These are phyloP conservation scores for Spodoptera frugiperda DNA, from an alignment of 1,140 invertebrate genomes.

Conservation along the genomic window DNA sequence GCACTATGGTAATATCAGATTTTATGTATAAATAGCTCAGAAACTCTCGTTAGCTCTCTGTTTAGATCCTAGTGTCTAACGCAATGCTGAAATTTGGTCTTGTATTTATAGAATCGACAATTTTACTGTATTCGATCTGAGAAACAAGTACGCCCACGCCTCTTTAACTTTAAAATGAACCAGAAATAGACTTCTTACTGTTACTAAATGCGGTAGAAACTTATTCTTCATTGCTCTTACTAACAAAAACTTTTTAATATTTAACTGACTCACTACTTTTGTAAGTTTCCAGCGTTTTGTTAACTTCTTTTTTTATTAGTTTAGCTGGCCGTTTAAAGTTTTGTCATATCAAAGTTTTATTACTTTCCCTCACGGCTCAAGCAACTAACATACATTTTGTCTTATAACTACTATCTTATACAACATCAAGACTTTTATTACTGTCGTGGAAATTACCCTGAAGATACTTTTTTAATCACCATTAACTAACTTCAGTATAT, in stretches of 20 bases:
- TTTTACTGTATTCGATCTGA: too few species aligned
- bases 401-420: conserved; percentile 18
- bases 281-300: background rate
- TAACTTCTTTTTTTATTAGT: conserved; percentile 6
- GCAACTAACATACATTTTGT: conserved; percentile 34
- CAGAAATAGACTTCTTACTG: too few species aligned
- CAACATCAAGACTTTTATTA: background rate
- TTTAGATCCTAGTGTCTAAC: too few species aligned
- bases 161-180: too few species aligned
- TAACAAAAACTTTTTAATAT: background rate
- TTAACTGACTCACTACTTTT: conserved; percentile 4
- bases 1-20: too few species aligned
- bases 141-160: too few species aligned
- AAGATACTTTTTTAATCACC: background rate
- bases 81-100: too few species aligned
- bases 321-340: conserved; percentile 31
- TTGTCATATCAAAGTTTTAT: conserved; percentile 37
- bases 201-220: too few species aligned
- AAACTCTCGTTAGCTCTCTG: too few species aligned
- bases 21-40: too few species aligned
- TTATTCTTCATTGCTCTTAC: background rate
- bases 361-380: conserved; percentile 12
- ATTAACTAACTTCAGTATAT: background rate
- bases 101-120: too few species aligned
- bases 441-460: background rate